A percentile compares a stretch with the other conserved stretches of the same genome.
Conservation (phyloP, 2,797 vertebrate species). For the Potorous gilbertii region DNA sequence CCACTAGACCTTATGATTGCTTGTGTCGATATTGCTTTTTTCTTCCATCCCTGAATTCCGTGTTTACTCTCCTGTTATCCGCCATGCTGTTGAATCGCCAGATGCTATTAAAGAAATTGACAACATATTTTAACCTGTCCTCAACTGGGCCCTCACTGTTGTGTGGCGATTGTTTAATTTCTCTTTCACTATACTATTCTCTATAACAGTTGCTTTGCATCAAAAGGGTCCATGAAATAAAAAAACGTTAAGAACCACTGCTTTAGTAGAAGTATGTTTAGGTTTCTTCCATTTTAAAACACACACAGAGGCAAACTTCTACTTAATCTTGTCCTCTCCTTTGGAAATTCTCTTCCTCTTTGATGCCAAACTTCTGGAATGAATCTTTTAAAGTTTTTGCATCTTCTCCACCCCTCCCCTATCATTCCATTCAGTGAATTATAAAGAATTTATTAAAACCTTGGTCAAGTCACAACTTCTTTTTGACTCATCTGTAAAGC, state of each 20-base stretch:
- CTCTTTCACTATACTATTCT: neutral
- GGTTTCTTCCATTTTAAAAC: neutral
- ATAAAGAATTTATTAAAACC: neutral
- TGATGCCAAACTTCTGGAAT: neutral
- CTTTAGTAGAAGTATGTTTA: neutral
- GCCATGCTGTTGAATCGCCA: neutral
- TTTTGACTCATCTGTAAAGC: neutral
- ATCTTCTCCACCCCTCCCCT: neutral
- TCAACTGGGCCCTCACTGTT: neutral
- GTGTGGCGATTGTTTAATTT: neutral
- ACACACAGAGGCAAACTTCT: neutral
- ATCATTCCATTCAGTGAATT: neutral
- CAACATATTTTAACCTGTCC: neutral
- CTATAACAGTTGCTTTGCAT: neutral
- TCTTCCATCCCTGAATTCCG: neutral
- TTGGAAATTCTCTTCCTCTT: neutral
- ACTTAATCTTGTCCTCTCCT: neutral
- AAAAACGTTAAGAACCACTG: neutral
- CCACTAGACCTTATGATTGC: neutral
- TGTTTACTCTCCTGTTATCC: neutral
- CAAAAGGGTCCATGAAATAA: neutral
- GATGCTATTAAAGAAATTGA: neutral
- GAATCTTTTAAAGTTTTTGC: neutral
- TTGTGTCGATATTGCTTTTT: neutral
- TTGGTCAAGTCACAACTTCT: neutral